phyloP scores from a whole-genome alignment of 2,797 vertebrate species.

The Caiman crocodilus region DNA sequence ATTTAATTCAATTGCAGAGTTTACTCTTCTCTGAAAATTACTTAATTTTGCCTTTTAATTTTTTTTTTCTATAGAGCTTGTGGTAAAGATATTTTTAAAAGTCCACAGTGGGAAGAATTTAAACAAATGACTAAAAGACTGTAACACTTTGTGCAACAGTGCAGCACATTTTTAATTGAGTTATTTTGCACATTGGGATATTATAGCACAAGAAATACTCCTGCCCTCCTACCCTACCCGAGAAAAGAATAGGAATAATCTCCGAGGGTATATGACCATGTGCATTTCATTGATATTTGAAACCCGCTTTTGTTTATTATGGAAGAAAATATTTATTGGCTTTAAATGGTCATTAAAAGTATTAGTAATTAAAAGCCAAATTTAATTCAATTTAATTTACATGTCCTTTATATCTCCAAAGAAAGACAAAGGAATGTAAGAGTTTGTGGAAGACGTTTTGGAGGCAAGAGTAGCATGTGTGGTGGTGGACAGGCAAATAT shows the following conservation, averaged over 20 bases:
- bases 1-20: neutral
- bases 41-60: neutral
- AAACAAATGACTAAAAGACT: neutral
- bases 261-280: neutral
- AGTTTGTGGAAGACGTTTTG: too few relatives aligned
- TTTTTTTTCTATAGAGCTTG: neutral
- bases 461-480: neutral
- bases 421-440: neutral
- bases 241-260: neutral
- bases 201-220: neutral
- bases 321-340: neutral
- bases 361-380: too few relatives aligned
- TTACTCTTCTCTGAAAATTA: neutral
- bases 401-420: neutral
- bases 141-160: neutral
- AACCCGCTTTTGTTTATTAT: neutral
- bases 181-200: neutral
- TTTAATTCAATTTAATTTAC: too few relatives aligned
- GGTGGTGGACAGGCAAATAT: too few relatives aligned
- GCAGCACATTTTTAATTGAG: neutral
- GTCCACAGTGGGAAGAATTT: neutral
- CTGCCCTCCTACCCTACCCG: too few relatives aligned
- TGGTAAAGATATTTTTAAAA: neutral
- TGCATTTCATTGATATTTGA: rapidly evolving
- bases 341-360: neutral